Percentiles rank a stretch among this genome's conserved stretches.
phyloP scores from a whole-genome alignment of 1,140 invertebrate species.

The Drosophila rhopaloa region DNA sequence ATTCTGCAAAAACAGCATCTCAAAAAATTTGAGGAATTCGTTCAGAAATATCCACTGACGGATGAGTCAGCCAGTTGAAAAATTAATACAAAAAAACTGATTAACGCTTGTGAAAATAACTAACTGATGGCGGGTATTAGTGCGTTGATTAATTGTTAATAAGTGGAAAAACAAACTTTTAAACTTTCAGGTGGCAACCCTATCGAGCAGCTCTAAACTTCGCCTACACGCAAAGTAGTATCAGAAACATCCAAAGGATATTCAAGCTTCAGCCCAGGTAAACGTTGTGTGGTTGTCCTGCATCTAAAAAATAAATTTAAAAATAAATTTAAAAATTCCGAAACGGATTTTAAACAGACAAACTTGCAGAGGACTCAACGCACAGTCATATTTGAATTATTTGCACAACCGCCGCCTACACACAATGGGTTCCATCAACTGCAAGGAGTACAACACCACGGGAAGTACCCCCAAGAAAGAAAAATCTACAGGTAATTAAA shows the following conservation, averaged over 20 bases:
- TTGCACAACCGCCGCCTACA: conserved; percentile 15
- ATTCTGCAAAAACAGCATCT: conserved; percentile 7
- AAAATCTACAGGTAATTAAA: conserved; percentile 56
- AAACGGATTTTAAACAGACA: background rate
- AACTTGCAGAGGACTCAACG: conserved; percentile 11
- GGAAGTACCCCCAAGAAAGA: conserved; percentile 68
- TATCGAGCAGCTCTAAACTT: conserved; percentile 23
- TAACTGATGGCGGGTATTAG: conserved; percentile 28
- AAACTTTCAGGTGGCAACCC: conserved; percentile 39
- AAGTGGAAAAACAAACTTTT: conserved; percentile 11
- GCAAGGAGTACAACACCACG: conserved; percentile 76
- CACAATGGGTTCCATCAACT: conserved; percentile 71
- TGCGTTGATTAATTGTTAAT: conserved; percentile 21
- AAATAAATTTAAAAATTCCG: background rate
- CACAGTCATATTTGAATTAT: background rate
- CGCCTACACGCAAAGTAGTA: conserved; percentile 1
- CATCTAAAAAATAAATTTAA: background rate
- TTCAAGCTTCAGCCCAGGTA: conserved; percentile 9
- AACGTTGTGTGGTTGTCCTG: background rate
- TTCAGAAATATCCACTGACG: conserved; percentile 7
- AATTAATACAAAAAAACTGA: conserved; percentile 15
- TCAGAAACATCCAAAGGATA: background rate
- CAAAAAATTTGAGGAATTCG: conserved; percentile 10
- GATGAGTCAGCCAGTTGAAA: conserved; percentile 15
- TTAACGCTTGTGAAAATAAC: conserved; percentile 18